A percentile compares a stretch with the other conserved stretches of the same genome.
Conservation (phyloP, 2,113 vertebrate species). For the Cercocebus atys region DNA sequence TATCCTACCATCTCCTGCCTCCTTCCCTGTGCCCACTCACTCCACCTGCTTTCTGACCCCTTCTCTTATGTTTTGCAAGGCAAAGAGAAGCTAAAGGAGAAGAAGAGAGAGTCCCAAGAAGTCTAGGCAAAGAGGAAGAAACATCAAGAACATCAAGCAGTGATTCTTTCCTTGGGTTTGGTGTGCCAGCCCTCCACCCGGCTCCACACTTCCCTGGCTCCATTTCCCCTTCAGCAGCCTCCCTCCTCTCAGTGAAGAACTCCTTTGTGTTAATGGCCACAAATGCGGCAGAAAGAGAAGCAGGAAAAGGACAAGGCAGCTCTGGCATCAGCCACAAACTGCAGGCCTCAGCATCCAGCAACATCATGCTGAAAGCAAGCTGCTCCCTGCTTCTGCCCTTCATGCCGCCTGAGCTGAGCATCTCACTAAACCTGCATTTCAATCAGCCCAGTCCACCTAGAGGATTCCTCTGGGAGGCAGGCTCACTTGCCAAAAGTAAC, state of each 20-base stretch:
- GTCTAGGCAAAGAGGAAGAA: background rate
- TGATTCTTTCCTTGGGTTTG: background rate
- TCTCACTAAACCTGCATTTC: background rate
- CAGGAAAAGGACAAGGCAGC: background rate
- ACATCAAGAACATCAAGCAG: background rate
- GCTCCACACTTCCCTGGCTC: rapidly evolving
- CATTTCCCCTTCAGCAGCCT: background rate
- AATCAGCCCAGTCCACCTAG: background rate
- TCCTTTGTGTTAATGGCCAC: background rate
- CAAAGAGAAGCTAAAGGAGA: background rate
- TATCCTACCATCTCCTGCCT: background rate
- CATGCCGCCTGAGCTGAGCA: background rate
- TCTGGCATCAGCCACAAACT: background rate
- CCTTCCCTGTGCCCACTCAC: background rate
- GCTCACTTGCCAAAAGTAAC: background rate
- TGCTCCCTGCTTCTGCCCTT: background rate
- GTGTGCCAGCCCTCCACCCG: background rate
- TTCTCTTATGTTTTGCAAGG: background rate
- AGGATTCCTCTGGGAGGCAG: background rate
- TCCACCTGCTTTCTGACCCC: background rate
- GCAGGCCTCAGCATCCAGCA: background rate
- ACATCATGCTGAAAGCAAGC: no score
- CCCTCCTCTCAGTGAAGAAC: background rate
- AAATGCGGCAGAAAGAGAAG: background rate
- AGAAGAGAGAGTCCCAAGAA: background rate